Evolutionary conservation across 2,113 vertebrate species (phyloP).

Genomic region (Syngnathus floridae): DNA sequence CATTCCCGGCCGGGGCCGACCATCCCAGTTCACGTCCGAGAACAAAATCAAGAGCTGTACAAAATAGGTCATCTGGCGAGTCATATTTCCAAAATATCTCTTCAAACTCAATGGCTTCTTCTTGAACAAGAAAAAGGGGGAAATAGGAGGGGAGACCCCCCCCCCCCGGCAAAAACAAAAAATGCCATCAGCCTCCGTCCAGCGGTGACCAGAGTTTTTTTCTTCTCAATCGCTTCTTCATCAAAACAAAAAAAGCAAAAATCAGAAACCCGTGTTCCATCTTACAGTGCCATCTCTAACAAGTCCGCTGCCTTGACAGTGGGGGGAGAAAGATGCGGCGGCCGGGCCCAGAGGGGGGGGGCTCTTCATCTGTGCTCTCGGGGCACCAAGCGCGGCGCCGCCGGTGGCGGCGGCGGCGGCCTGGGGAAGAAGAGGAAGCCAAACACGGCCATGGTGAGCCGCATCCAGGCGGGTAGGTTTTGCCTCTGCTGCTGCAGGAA

Average conservation of each 20-base stretch:
- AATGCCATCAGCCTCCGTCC: constrained; percentile 57
- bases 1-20: constrained; percentile 68
- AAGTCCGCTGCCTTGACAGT: constrained; percentile 43
- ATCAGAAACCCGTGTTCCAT: constrained; percentile 65
- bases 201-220: constrained; percentile 62
- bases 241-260: constrained; percentile 49
- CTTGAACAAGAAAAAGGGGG: constrained; percentile 36
- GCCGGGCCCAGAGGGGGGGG: neutral
- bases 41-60: constrained; percentile 66
- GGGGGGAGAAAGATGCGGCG: neutral
- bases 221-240: constrained; percentile 39
- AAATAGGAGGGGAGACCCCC: neutral
- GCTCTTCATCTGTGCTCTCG: constrained; percentile 54
- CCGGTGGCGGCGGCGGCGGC: constrained; percentile 45
- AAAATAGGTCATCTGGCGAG: constrained; percentile 71
- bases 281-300: constrained; percentile 66
- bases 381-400: neutral
- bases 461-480: constrained; percentile 63
- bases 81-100: constrained; percentile 69
- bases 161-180: neutral
- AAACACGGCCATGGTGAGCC: constrained; percentile 54
- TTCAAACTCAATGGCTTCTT: constrained; percentile 71
- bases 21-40: constrained; percentile 58
- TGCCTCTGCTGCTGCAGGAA: constrained; percentile 58
- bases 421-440: constrained; percentile 63